Evolutionary conservation across 2,113 vertebrate species (phyloP).

Genomic region (Chunga burmeisteri): DNA sequence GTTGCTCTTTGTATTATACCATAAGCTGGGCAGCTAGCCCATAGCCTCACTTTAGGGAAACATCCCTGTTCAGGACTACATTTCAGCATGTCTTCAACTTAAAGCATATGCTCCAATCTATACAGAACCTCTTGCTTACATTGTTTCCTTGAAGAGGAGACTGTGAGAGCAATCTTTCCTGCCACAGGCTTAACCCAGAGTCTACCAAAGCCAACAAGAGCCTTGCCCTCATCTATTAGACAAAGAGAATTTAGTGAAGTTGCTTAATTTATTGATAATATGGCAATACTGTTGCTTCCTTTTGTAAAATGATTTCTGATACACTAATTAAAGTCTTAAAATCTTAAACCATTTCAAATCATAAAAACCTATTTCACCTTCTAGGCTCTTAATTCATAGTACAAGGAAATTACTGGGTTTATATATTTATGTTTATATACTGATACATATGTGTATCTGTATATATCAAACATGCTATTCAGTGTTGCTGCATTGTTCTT

Average conservation of each 20-base stretch:
- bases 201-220: not conserved
- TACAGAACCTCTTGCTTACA: not conserved
- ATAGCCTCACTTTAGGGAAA: slow-evolving; percentile 14
- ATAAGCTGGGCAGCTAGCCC: not conserved
- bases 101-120: not conserved
- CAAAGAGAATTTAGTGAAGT: not conserved
- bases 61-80: not conserved
- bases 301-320: not conserved
- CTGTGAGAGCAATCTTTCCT: not conserved
- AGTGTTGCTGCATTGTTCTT: not conserved
- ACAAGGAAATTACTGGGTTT: not conserved
- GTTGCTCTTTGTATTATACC: not conserved
- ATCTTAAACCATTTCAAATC: not conserved
- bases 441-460: not conserved
- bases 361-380: not conserved
- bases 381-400: not conserved
- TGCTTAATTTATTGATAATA: not conserved
- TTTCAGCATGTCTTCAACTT: slow-evolving; percentile 18
- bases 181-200: not conserved
- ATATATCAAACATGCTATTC: not conserved
- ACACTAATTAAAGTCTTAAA: not conserved
- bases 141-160: not conserved
- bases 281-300: not conserved
- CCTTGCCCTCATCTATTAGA: not conserved
- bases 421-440: not conserved